Base-by-base conservation (phyloP, 2,113 vertebrate species). In the Galemys pyrenaicus region DNA sequence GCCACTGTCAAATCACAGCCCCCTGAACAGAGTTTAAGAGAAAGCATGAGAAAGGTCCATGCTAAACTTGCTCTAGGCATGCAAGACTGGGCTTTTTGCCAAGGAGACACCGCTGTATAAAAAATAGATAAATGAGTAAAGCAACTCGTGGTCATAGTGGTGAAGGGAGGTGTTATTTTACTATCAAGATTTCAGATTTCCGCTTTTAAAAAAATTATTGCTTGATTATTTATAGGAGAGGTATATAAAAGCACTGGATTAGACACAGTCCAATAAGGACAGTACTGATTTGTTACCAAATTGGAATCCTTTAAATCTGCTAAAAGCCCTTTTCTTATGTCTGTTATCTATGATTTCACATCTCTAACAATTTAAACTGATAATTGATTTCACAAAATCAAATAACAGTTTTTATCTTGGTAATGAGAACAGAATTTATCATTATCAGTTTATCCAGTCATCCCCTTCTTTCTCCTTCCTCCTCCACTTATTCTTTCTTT, bases 61-160 rank as follows among this genome's bases (percentile, higher is more conserved):
- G 1, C 30, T 67, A 60, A 54, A 32, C 20, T 84, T 44, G 54
- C 32, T 74, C 1, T 26, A 49, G 24, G 51, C 32, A 54, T 30
- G 30, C 22, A 71, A 68, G 28, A 11, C 70, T 79, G 70, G 75
- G 77, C 35, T 51, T 86, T 64, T n/a, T 91, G 90, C 75, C 86
- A 89, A 79, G 20, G 49, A 95, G 35, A 80, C 5, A 30, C 64
- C 46, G 35, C 22, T 87, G 51, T 8, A 12, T 79, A 56, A 71
- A 89, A 96, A 74, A 83, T 4, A 87, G 74, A 54, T 46, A 75
- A 71, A 79, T 75, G 80, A 87, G 46, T 44, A 15, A 64, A 93
- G 73, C 51, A 56, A 35, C 26, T 90, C 39, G 0, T 54, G 15
- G 54, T 44, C 60, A 71, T 13, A 67, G 58, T 3, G 1, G 37